Conservation (phyloP, 2,888 invertebrate genomes). For the Cryptophagus acutangulus region DNA sequence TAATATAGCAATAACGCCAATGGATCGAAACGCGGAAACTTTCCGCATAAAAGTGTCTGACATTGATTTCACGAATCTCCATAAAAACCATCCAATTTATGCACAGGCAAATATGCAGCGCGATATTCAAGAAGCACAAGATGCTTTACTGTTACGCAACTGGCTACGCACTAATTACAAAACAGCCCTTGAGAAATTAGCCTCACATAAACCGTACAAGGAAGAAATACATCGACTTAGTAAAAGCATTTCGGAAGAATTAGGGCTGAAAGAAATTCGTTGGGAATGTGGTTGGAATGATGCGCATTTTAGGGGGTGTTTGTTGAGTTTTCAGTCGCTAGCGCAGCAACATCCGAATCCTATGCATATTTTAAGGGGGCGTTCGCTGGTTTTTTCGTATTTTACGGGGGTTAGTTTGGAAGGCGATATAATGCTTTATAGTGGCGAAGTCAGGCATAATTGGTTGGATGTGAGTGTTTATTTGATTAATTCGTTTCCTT, state of each 20-base stretch:
- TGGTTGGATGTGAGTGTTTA: slow-evolving; percentile 82
- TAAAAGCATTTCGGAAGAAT: slow-evolving; percentile 53
- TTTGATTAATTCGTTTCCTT: slow-evolving; percentile 6
- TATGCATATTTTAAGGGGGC: slow-evolving; percentile 64
- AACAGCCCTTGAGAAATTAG: slow-evolving; percentile 62
- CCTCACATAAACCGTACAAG: slow-evolving; percentile 61
- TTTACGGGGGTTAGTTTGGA: slow-evolving; percentile 89
- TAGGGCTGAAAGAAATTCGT: slow-evolving; percentile 57
- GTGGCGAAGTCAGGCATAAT: slow-evolving; percentile 87
- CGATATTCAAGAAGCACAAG: slow-evolving; percentile 47
- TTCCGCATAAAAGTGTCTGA: slow-evolving; percentile 27
- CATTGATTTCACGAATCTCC: slow-evolving; percentile 40
- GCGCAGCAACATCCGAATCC: slow-evolving; percentile 68
- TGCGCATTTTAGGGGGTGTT: slow-evolving; percentile 84
- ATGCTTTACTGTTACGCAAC: slow-evolving; percentile 47
- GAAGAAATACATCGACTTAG: slow-evolving; percentile 70
- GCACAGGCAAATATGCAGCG: slow-evolving; percentile 50
- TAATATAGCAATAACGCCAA: slow-evolving; percentile 54
- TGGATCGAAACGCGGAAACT: slow-evolving; percentile 19
- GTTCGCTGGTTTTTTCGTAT: slow-evolving; percentile 78
- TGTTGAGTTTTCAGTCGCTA: slow-evolving; percentile 75
- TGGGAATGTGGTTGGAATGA: slow-evolving; percentile 88
- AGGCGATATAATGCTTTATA: slow-evolving; percentile 84
- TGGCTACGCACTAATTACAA: slow-evolving; percentile 72
- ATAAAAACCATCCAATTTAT: slow-evolving; percentile 53